Percentiles rank a stretch among this genome's conserved stretches.
phyloP scores from a whole-genome alignment of 1,140 invertebrate species.

The Conus ventricosus region DNA sequence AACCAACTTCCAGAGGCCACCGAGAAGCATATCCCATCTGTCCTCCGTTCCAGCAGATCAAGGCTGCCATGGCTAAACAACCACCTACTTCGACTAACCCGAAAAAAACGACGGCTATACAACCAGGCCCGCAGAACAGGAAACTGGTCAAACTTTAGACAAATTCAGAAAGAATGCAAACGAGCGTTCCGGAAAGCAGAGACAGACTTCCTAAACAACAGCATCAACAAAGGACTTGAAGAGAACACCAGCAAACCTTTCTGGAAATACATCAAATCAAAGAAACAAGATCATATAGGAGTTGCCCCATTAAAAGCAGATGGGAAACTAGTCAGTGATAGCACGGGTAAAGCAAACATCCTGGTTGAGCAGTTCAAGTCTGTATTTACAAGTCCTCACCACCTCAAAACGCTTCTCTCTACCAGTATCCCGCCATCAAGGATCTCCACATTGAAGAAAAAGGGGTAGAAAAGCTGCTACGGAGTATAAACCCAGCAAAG shows the following conservation, averaged over 20 bases:
- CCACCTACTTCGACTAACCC: too few species aligned
- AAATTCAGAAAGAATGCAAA: conserved; percentile 38
- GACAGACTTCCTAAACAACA: conserved; percentile 28
- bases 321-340: conserved; percentile 35
- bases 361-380: conserved; percentile 46
- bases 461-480: conserved; percentile 24
- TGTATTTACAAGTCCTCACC: conserved; percentile 30
- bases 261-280: conserved; percentile 38
- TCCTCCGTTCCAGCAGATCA: too few species aligned
- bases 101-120: too few species aligned
- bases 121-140: not conserved
- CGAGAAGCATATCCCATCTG: too few species aligned
- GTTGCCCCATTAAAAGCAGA: conserved; percentile 37
- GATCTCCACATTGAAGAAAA: not conserved
- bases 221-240: conserved; percentile 32
- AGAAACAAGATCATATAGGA: conserved; percentile 39
- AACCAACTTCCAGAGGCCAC: too few species aligned
- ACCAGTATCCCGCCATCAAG: not conserved
- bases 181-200: conserved; percentile 40
- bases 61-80: too few species aligned
- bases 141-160: conserved; percentile 8
- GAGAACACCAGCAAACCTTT: conserved; percentile 51
- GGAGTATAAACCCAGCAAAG: conserved; percentile 25
- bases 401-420: not conserved
- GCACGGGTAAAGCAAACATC: conserved; percentile 42